Evolutionary conservation across 2,113 vertebrate species (phyloP), one percentile per base, ranked within the genome.

Genomic region (Lophura nycthemera): DNA sequence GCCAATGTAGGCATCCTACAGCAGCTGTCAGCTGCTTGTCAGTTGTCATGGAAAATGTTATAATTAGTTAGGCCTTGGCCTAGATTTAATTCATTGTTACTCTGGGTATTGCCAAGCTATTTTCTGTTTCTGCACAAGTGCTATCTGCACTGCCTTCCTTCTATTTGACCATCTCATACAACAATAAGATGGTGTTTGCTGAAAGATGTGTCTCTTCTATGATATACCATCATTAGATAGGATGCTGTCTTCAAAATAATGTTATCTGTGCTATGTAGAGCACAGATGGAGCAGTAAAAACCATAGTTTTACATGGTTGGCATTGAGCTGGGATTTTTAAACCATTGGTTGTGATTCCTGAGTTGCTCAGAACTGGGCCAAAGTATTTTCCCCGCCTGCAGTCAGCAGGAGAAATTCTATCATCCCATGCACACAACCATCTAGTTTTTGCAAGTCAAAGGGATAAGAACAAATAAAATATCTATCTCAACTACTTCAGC

Each of bases 21-120:
- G 83, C 92, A 92, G 64, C 67, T 95, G 92, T 90, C 95, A 96
- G 88, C 67, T 94, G 90, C 60, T 83, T 70, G 63, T 73, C 72
- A 70, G 79, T 56, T 91, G 79, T 88, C 79, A 89, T 80, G 65
- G 90, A 83, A 95, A 92, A 91, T 80, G 60, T 80, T 92, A 88
- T 70, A 89, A 91, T 95, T 88, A 91, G 64, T 76, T 74, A 61
- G 50, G 54, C 36, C n/a, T 83, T 70, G 75, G 82, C 90, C 93
- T 88, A 91, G 85, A 80, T 94, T 94, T 92, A 76, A 64, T 69
- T 48, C 52, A 50, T 36, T 77, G 42, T 83, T 59, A 24, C 38
- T 56, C 64, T 70, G 67, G 24, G 8, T 90, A 29, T 83, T 50
- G 89, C 34, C 45, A 76, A 16, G 5, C 48, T 43, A 24, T 79